Percentiles rank a stretch among this genome's conserved stretches.
phyloP scores from a whole-genome alignment of 2,113 vertebrate species.

The Tinamus guttatus region DNA sequence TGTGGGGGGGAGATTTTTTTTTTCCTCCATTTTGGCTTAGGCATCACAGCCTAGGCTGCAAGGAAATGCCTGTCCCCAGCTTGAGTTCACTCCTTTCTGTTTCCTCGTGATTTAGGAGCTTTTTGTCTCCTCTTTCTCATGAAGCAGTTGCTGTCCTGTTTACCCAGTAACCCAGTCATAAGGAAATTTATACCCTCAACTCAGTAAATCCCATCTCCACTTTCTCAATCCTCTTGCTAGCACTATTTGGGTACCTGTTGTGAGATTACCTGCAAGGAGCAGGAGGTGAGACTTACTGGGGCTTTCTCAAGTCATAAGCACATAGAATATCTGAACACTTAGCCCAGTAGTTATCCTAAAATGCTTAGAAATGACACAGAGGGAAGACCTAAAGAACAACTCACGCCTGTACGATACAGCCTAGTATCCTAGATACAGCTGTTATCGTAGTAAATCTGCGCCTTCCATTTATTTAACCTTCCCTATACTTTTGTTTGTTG shows the following conservation, averaged over 20 bases:
- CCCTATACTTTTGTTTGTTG: background rate
- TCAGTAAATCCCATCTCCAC: background rate
- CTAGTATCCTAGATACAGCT: background rate
- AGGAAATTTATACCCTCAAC: background rate
- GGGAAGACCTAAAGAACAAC: background rate
- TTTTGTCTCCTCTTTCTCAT: background rate
- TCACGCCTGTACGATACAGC: accelerated
- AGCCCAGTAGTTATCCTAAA: background rate
- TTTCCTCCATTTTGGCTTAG: background rate
- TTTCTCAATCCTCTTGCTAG: background rate
- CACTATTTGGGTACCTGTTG: background rate
- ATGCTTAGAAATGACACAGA: background rate
- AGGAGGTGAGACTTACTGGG: background rate
- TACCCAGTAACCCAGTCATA: background rate
- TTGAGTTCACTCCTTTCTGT: background rate
- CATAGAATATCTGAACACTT: background rate
- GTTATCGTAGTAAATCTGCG: background rate
- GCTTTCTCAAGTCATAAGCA: background rate
- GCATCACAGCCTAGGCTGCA: no score
- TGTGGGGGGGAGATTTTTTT: background rate
- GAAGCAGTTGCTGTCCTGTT: background rate
- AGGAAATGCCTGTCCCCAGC: no score
- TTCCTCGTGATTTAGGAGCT: background rate
- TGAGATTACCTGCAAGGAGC: background rate
- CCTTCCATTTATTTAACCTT: background rate